Conservation (phyloP, 1,140 invertebrate genomes). For the Nasonia longicornis region DNA sequence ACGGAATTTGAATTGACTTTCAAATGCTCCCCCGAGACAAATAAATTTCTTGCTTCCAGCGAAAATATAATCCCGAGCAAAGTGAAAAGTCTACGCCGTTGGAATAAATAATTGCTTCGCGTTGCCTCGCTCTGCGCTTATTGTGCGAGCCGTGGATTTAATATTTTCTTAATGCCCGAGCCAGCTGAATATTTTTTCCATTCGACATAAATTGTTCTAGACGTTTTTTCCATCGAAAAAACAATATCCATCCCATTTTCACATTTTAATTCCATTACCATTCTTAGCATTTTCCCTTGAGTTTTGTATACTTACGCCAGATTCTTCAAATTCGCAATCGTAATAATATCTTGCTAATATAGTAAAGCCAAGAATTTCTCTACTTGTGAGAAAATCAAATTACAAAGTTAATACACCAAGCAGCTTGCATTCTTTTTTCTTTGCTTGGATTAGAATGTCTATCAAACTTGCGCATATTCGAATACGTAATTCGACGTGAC, state of each 20-base stretch:
- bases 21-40: not conserved
- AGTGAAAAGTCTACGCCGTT: not conserved
- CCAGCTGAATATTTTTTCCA: not conserved
- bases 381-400: not conserved
- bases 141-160: not conserved
- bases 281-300: too few relatives aligned
- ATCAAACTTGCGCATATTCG: too few relatives aligned
- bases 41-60: conserved; percentile 8
- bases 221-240: not conserved
- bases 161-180: not conserved
- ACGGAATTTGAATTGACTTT: conserved; percentile 34
- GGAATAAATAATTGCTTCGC: not conserved
- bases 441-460: not conserved
- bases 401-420: not conserved
- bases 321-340: not conserved
- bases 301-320: not conserved
- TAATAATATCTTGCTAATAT: too few relatives aligned
- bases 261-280: too few relatives aligned
- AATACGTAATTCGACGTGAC: too few relatives aligned
- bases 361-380: not conserved
- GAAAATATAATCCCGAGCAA: conserved; percentile 6
- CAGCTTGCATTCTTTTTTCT: not conserved
- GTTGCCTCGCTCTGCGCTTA: not conserved
- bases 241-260: not conserved
- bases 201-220: too few relatives aligned